Evolutionary conservation across 2,113 vertebrate species (phyloP), one percentile per base, ranked within the genome.

Genomic region (Diglossa brunneiventris): DNA sequence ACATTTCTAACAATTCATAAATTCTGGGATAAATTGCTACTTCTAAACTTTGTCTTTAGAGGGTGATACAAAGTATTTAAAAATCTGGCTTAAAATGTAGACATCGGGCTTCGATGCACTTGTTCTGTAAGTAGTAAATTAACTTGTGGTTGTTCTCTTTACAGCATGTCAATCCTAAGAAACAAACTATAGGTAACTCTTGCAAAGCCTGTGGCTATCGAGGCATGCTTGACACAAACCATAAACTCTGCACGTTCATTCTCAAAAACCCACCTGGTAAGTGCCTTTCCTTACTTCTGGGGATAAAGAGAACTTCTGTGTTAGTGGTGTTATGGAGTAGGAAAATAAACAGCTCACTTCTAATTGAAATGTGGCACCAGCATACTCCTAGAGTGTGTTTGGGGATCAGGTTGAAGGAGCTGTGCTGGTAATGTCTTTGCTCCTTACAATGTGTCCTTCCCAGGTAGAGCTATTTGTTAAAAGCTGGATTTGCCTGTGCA

Each of bases 171-270:
- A 99, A 99, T 98, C 98, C 99, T 97, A 99, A 98, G 98, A 99
- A 99, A 98, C 99, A 99, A 99, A 99, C 99, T 96, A 99, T 99
- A 97, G 99, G 99, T 96, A 99, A 99, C 95, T 98, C 99, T 96
- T 99, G 99, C 98, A 99, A 99, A 98, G 99, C 99, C 98, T 99
- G 99, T 98, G 99, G 99, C 92, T 98, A 99, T 97, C 98, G 99
- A 87, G 99, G 99, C 98, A 99, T 99, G 99, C 98, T 99, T 83
- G 99, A 99, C 98, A 99, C 99, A 95, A 99, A 99, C 97, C 99
- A 99, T 98, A 99, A 99, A 97, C 99, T 99, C 97, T 99, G 99
- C 98, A 99, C 99, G 11, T 99, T 99, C 98, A 99, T 99, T 98
- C 99, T 99, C 97, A 99, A 99, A 99, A 99, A 99, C 97, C 99